phyloP scores from a whole-genome alignment of 2,113 vertebrate genomes.

The Bujurquina vittata region DNA sequence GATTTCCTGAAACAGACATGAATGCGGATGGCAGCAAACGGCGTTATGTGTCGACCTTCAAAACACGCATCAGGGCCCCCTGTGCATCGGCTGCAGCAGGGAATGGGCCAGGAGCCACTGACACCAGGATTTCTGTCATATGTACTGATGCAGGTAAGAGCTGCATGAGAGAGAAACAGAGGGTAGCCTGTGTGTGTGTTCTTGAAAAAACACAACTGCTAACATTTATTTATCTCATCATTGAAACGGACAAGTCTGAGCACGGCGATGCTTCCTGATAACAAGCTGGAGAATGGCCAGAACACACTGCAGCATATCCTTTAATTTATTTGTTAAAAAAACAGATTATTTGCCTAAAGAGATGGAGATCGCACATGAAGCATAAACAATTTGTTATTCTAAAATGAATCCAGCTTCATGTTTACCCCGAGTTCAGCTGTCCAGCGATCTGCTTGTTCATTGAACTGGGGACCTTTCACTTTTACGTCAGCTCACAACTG shows the following conservation, averaged over 20 bases:
- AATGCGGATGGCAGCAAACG: conserved; percentile 51
- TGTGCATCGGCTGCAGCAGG: background rate
- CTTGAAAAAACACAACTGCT: background rate
- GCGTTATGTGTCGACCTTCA: conserved; percentile 79
- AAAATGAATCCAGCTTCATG: background rate
- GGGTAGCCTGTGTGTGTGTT: background rate
- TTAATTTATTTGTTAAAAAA: background rate
- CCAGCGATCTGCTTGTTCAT: background rate
- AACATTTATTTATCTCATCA: background rate
- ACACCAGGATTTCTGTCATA: background rate
- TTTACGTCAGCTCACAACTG: background rate
- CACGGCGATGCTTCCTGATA: background rate
- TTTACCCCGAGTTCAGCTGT: background rate
- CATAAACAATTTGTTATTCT: background rate
- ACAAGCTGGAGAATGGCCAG: background rate
- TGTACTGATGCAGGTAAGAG: conserved; percentile 56
- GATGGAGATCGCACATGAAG: background rate
- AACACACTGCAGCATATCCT: background rate
- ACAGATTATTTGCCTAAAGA: background rate
- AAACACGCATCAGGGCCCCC: conserved; percentile 64
- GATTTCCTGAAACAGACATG: conserved; percentile 47
- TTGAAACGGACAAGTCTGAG: conserved; percentile 15
- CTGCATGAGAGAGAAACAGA: background rate
- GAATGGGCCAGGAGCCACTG: background rate
- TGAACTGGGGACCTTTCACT: background rate